Conservation (phyloP, 2,113 vertebrate species). For the Petaurus breviceps region DNA sequence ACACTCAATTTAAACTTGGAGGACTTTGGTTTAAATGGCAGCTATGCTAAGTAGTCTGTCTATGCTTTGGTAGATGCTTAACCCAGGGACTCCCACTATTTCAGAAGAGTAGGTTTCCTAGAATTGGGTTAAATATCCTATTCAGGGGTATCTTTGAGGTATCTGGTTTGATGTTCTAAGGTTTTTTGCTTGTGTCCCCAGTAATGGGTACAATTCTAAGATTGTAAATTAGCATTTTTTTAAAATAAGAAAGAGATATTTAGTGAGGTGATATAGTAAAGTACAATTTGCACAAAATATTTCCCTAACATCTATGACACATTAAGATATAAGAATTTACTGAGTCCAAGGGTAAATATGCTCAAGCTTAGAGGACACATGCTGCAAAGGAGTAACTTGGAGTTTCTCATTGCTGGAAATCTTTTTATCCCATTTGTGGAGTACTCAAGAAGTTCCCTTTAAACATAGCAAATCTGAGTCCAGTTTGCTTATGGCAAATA, state of each 20-base stretch:
- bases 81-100: background rate
- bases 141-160: background rate
- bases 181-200: background rate
- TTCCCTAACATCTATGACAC: background rate
- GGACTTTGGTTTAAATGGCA: background rate
- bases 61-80: background rate
- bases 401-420: background rate
- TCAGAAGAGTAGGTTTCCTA: background rate
- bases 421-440: background rate
- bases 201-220: background rate
- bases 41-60: background rate
- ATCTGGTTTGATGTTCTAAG: background rate
- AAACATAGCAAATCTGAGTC: background rate
- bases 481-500: background rate
- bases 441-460: background rate
- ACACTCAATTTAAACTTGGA: background rate
- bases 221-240: background rate
- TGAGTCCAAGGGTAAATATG: background rate
- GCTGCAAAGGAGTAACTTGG: background rate
- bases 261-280: too few species aligned
- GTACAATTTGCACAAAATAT: too few species aligned
- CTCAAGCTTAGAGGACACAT: background rate
- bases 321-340: background rate
- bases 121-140: background rate
- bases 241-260: too few species aligned